Percentiles rank a stretch among this genome's conserved stretches.
Conservation (phyloP, 2,888 invertebrate species). For the Notodonta ziczac region DNA sequence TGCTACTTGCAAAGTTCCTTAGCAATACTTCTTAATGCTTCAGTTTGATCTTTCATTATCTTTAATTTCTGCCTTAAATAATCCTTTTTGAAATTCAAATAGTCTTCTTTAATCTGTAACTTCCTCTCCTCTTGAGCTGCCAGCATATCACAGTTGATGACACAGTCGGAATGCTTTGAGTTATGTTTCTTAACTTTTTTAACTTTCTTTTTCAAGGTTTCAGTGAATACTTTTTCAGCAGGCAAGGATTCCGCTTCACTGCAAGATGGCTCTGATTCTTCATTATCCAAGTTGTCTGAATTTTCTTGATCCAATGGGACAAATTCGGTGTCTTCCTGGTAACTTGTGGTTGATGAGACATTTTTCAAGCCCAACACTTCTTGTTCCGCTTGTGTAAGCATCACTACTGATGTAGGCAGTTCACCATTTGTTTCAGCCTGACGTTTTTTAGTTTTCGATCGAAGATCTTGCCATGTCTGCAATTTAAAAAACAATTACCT, state of each 20-base stretch:
- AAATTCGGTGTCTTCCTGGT: slow-evolving; percentile 59
- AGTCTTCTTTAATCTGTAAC: slow-evolving; percentile 70
- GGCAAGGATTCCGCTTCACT: slow-evolving; percentile 62
- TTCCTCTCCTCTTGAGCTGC: slow-evolving; percentile 68
- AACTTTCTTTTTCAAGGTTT: slow-evolving; percentile 33
- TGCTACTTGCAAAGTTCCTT: slow-evolving; percentile 59
- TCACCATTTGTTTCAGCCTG: slow-evolving; percentile 53
- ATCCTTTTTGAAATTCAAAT: slow-evolving; percentile 73
- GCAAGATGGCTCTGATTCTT: slow-evolving; percentile 48
- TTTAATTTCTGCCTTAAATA: slow-evolving; percentile 72
- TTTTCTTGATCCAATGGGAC: slow-evolving; percentile 50
- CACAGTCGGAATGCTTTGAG: slow-evolving; percentile 57
- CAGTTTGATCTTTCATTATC: slow-evolving; percentile 71
- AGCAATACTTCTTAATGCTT: slow-evolving; percentile 74
- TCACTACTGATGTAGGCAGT: slow-evolving; percentile 48
- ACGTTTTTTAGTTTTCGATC: slow-evolving; percentile 64
- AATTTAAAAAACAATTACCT: slow-evolving; percentile 19
- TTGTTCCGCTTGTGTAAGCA: slow-evolving; percentile 60
- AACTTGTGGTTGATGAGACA: slow-evolving; percentile 48
- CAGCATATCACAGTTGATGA: slow-evolving; percentile 68
- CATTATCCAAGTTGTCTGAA: slow-evolving; percentile 49
- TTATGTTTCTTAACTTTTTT: slow-evolving; percentile 40
- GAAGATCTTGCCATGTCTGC: slow-evolving; percentile 78
- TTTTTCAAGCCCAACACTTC: slow-evolving; percentile 65
- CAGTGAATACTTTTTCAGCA: slow-evolving; percentile 61